These are phyloP conservation scores for Macrotrachela quadricornifera DNA, from an alignment of 1,140 invertebrate genomes.

Conservation along the genomic window DNA sequence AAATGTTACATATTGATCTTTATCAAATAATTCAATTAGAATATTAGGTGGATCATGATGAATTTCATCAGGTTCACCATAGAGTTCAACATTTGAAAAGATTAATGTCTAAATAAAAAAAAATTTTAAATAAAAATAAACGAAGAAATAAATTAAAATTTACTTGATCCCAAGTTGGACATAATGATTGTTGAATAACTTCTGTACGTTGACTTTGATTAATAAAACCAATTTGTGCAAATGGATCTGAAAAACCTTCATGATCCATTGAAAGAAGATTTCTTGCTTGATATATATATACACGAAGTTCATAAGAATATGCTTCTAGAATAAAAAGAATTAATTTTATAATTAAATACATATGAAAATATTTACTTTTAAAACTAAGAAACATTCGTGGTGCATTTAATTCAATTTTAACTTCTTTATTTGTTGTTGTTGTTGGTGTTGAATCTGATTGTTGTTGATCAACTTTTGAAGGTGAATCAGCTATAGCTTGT, in stretches of 20 bases:
- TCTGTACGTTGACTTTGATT: constrained; percentile 28
- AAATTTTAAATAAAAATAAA: too few species aligned
- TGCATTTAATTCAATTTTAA: constrained; percentile 2
- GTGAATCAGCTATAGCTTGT: too few species aligned
- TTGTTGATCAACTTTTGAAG: too few species aligned
- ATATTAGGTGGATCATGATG: constrained; percentile 24
- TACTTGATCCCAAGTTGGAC: constrained; percentile 30
- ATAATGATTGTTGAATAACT: constrained; percentile 23
- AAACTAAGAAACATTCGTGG: constrained; percentile 6
- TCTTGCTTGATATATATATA: not conserved
- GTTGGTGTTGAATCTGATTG: too few species aligned
- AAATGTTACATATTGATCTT: constrained; percentile 27
- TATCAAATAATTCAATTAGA: constrained; percentile 28
- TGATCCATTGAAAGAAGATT: not conserved
- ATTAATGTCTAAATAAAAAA: constrained; percentile 18
- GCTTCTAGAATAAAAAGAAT: not conserved
- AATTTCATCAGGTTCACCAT: constrained; percentile 20
- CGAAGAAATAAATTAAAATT: too few species aligned
- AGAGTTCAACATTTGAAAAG: constrained; percentile 27
- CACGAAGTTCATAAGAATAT: not conserved
- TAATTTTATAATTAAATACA: not conserved
- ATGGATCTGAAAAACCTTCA: constrained; percentile 21
- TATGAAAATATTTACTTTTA: not conserved
- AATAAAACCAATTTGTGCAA: constrained; percentile 29
- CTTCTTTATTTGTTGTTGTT: too few species aligned